Percentiles rank a stretch among this genome's conserved stretches.
These are phyloP conservation scores for Pyrocoelia pectoralis DNA, from an alignment of 2,888 invertebrate genomes.

Conservation along the genomic window DNA sequence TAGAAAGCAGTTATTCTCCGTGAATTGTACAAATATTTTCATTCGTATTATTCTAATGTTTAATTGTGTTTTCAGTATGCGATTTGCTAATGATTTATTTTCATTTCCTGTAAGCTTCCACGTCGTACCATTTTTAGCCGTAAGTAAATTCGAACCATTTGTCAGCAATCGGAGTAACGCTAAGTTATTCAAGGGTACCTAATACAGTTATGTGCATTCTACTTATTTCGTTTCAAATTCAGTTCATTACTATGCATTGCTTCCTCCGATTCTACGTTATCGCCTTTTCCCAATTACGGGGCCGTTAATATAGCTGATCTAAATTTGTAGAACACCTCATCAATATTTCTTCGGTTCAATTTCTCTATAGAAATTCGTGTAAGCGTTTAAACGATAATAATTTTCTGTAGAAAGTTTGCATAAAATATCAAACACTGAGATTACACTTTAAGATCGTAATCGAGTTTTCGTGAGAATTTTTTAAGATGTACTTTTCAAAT, in stretches of 20 bases:
- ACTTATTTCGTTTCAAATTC: constrained; percentile 23
- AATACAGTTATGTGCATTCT: constrained; percentile 10
- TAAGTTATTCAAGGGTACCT: not conserved
- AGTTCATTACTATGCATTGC: constrained; percentile 34
- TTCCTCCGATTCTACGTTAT: constrained; percentile 32
- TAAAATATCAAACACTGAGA: constrained; percentile 1
- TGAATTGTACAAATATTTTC: too few species aligned
- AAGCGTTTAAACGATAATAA: not conserved
- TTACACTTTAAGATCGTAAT: not conserved
- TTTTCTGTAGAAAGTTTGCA: not conserved
- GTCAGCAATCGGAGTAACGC: not conserved
- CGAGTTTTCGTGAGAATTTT: not conserved
- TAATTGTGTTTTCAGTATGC: too few species aligned
- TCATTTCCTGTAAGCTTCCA: not conserved
- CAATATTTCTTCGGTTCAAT: constrained; percentile 27
- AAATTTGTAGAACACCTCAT: constrained; percentile 33
- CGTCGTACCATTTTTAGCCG: not conserved
- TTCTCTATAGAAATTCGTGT: constrained; percentile 9
- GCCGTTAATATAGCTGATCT: constrained; percentile 36
- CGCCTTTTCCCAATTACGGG: constrained; percentile 33
- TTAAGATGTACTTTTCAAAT: too few species aligned
- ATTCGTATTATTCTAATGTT: too few species aligned
- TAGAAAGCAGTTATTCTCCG: too few species aligned
- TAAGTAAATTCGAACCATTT: constrained; percentile 2
- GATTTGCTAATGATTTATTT: not conserved